Base-by-base conservation (phyloP, 1,140 invertebrate genomes). In the Pentalonia nigronervosa region DNA sequence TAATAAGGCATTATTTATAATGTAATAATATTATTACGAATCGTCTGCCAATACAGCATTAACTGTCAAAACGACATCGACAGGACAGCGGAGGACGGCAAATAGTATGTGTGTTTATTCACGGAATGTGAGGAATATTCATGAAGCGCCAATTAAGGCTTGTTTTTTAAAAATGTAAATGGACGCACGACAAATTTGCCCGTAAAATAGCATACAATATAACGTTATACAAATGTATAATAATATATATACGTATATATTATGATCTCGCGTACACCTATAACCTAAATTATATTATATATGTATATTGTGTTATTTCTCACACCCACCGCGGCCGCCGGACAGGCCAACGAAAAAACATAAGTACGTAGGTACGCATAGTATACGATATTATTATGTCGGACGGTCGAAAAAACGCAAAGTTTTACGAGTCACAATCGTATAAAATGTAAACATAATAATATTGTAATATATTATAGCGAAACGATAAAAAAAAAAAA, bases 81-180 rank as follows among this genome's bases (percentile, higher is more conserved):
- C 41, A n/a, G 60, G 60, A 67, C 60, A n/a, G 30, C 30, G 60
- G 30, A n/a, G 60, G 60, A 67, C n/a, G 60, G 60, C 30, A 67
- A 67, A 67, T 67, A 67, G 60, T 67, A 9, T 25, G 56, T 45
- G 60, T n/a, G 41, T 87, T 47, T 87, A 30, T 87, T 87, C 17
- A n/a, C 84, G 11, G 41, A 86, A 86, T 25, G 41, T 25, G 41
- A 41, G 41, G 41, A 87, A 87, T 87, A 87, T 87, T 87, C 84
- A 87, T 87, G 84, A 87, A 87, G 25, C 84, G 84, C 45, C 84
- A 87, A 87, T 87, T 47, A 47, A 45, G 83, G 83, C 36, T 45
- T 30, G 83, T 86, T 86, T 86, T 45, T 45, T 23, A 86, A 86
- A 86, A 30, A 41, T 45, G 83, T 86, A 86, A 86, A 86, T 86